Conservation (phyloP, 2,888 invertebrate genomes). For the Oscheius sp. region DNA sequence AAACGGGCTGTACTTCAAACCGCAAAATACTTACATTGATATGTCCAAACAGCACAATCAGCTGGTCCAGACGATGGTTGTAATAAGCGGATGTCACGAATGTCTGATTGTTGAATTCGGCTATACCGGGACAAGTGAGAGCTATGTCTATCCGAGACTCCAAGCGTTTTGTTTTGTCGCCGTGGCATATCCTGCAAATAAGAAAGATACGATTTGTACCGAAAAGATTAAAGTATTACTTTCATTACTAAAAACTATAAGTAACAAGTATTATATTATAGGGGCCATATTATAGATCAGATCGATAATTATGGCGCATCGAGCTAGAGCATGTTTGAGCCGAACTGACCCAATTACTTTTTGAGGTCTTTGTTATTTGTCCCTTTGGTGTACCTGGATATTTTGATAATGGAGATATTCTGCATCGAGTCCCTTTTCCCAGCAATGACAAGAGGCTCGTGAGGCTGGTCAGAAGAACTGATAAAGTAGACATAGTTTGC, state of each 20-base stretch:
- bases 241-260: too few species aligned
- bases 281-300: neutral
- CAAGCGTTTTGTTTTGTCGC: slow-evolving; percentile 16
- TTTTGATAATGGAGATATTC: slow-evolving; percentile 17
- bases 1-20: neutral
- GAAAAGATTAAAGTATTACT: too few species aligned
- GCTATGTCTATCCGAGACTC: slow-evolving; percentile 34
- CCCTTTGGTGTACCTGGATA: slow-evolving; percentile 4
- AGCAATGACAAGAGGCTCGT: slow-evolving; percentile 42
- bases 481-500: slow-evolving; percentile 49
- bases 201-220: neutral
- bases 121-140: slow-evolving; percentile 11
- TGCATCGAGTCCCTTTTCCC: neutral
- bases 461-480: slow-evolving; percentile 41
- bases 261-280: neutral
- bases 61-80: slow-evolving; percentile 25
- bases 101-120: slow-evolving; percentile 7
- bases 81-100: slow-evolving; percentile 43
- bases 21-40: slow-evolving; percentile 2
- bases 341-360: neutral
- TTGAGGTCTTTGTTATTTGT: neutral
- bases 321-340: neutral
- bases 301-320: neutral
- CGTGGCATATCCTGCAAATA: slow-evolving; percentile 19
- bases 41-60: slow-evolving; percentile 38